Evolutionary conservation across 2,888 invertebrate species (phyloP), one percentile per base, ranked within the genome.

Genomic region (Nymphalis polychloros): DNA sequence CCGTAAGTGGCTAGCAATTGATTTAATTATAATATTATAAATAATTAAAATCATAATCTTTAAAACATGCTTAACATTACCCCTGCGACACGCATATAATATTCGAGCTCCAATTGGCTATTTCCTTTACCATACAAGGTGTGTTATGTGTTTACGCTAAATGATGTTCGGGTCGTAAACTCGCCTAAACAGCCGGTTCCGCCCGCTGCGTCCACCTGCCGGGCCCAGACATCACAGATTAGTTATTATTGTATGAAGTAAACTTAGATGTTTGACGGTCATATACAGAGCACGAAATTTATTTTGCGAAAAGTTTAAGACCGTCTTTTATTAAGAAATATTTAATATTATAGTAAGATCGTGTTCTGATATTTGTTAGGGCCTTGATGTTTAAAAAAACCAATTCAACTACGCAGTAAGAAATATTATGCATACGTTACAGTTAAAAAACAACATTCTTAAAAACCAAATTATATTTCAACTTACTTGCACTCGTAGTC

Each of bases 121-220:
- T 59, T 63, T 63, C 50, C 59, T 50, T 41, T 52, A 49, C 53
- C 48, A 41, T 41, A 35, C 66, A 70, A 73, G 73, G 73, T 73
- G 69, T 68, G 73, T 68, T 63, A 48, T 64, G 69, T 68, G 69
- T 70, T 66, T 68, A 73, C 68, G 68, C 70, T 68, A 72, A 72
- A 72, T 69, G 69, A 72, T 73, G 68, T 68, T 68, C 67, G 69
- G 68, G 78, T 76, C 73, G 79, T 87, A 86, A 89, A 90, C 84
- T 80, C 72, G 77, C 75, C 80, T 86, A 87, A 87, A 88, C 90
- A 89, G 69, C 77, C 84, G 82, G 90, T 87, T 89, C 89, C 90
- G 88, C 82, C 83, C 80, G 86, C 81, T 86, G 89, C 81, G 76
- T 77, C 83, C 89, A 89, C 89, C 89, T 90, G 90, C 52, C 71